These are phyloP conservation scores for Epinephelus malabaricus DNA, from an alignment of 2,797 vertebrate species.

Conservation along the genomic window DNA sequence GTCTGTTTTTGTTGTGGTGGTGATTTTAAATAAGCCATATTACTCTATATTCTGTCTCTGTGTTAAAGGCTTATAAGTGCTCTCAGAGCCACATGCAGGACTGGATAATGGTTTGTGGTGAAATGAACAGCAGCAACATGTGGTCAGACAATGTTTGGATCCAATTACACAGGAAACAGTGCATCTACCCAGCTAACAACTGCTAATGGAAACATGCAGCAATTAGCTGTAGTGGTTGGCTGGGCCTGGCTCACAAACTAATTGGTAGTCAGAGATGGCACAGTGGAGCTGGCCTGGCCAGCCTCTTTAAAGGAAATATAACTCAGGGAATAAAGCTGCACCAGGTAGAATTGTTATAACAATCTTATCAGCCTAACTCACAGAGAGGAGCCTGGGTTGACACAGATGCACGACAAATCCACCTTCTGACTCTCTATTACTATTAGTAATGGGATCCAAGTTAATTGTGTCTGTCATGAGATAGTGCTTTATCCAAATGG, in stretches of 20 bases:
- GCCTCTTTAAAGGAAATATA: background rate
- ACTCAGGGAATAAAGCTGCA: background rate
- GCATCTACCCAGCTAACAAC: slow-evolving; percentile 25
- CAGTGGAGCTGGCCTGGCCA: background rate
- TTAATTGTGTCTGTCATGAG: background rate
- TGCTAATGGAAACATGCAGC: slow-evolving; percentile 68
- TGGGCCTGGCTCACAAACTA: background rate
- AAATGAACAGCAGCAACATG: slow-evolving; percentile 12
- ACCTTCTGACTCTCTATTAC: background rate
- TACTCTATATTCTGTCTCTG: no score
- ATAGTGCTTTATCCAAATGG: background rate
- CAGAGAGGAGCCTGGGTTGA: no score
- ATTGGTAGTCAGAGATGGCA: background rate
- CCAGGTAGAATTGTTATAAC: background rate
- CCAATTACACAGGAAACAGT: slow-evolving; percentile 26
- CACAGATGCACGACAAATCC: background rate
- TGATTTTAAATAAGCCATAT: no score
- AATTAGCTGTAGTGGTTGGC: slow-evolving; percentile 24
- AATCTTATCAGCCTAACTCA: background rate
- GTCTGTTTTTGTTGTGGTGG: no score
- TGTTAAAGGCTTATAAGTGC: background rate
- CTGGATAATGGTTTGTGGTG: slow-evolving; percentile 23
- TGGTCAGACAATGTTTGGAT: slow-evolving; percentile 24
- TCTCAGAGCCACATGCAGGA: background rate
- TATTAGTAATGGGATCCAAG: no score